Conservation (phyloP, 2,888 invertebrate species). For the Erebia palarica region DNA sequence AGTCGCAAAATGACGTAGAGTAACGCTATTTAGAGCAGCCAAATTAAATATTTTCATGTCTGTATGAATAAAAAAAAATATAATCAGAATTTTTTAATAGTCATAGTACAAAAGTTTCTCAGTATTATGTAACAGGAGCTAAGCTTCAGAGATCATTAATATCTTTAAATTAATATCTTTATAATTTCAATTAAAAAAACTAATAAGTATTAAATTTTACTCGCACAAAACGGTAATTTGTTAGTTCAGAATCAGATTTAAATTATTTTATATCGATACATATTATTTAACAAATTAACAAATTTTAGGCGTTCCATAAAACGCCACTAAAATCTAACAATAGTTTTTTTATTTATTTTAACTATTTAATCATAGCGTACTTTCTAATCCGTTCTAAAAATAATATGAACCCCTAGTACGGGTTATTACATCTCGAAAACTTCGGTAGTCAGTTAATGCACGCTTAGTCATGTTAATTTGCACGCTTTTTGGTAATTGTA, state of each 20-base stretch:
- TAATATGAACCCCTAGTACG: neutral
- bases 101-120: no score
- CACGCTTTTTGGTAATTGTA: neutral
- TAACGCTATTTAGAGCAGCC: neutral
- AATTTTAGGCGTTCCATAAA: neutral
- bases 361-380: neutral
- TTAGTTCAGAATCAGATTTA: neutral
- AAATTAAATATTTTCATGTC: no score
- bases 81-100: no score
- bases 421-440: neutral
- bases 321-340: conserved; percentile 14
- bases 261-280: neutral
- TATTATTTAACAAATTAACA: conserved; percentile 18
- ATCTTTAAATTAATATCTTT: no score
- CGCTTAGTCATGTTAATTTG: neutral
- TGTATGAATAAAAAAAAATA: no score
- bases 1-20: neutral
- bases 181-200: no score
- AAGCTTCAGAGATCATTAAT: no score
- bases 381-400: neutral
- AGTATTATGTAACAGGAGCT: no score
- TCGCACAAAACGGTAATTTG: neutral
- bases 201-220: neutral
- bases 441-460: neutral
- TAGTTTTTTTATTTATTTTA: neutral